Base-by-base conservation (phyloP, 37 sponge, comb jelly and placozoan species). In the Tethya wilhelma region DNA sequence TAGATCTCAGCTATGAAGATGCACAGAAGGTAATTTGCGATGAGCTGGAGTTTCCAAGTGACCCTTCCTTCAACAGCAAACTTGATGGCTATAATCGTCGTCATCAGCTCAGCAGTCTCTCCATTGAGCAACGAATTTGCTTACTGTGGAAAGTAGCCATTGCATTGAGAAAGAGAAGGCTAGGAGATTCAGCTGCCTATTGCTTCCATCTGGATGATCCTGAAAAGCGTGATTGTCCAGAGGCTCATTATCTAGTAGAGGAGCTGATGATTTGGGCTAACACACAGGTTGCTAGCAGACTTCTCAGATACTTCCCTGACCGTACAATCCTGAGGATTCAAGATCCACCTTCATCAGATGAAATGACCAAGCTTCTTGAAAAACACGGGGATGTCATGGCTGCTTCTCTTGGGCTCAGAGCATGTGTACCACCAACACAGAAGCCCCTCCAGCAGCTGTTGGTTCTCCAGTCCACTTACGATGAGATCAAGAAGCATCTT, bases 221-320 rank as follows among this genome's bases (percentile, higher is more conserved):
- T 31, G 78, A 66, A 19, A 42, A 45, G 17, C 28, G 30, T 19
- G 9, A 12, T 32, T 20, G 43, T 34, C 76, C 72, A 36, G 67
- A 79, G 31, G 71, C 89, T 46, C 82, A 88, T 40, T 44, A 43
- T 8, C 73, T 88, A 26, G 64, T 88, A 11, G 78, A 75, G 39
- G 89, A 88, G 53, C 40, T 88, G 38, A 88, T 82, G 83, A 81
- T 88, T n/a, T 82, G 77, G 77, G 77, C 78, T 26, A 88, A 88
- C 65, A 32, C 38, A 23, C 30, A 44, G 37, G 81, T 88, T 32
- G 89, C 89, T 45, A n/a, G 49, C 8, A 76, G 46, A 31, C 59
- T 87, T 1, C 20, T 29, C n/a, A 59, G 33, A 1, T 9, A 19
- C 6, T 59, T 59, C 42, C 56, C 56, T 31, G 41, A 59, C 1